These are phyloP conservation scores for Heliconius hortense DNA, from an alignment of 2,888 invertebrate genomes.

Conservation along the genomic window DNA sequence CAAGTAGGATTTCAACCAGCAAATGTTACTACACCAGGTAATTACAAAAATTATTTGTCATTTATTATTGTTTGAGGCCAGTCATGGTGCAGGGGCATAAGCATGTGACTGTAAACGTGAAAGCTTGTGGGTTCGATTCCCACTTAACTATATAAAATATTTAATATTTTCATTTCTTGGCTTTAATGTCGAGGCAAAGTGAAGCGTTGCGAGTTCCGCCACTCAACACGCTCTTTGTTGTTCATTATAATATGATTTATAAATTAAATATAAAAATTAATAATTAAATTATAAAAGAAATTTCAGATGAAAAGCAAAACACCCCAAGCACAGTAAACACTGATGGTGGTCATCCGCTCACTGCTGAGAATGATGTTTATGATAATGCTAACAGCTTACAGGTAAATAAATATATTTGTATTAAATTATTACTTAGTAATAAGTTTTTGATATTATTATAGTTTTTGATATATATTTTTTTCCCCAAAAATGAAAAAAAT, in stretches of 20 bases:
- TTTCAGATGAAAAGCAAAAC: conserved; percentile 31
- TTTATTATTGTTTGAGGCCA: not conserved
- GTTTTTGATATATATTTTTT: too few relatives aligned
- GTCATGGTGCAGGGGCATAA: too few relatives aligned
- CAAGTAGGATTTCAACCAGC: conserved; percentile 50
- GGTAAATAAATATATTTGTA: conserved; percentile 56
- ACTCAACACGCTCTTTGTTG: not conserved
- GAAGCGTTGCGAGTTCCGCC: too few relatives aligned
- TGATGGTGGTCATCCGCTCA: conserved; percentile 86
- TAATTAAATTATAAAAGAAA: not conserved
- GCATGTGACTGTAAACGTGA: too few relatives aligned
- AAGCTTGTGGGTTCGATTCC: too few relatives aligned
- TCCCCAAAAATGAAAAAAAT: too few relatives aligned
- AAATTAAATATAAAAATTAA: not conserved
- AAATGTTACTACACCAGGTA: conserved; percentile 51
- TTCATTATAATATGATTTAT: not conserved
- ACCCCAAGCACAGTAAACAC: conserved; percentile 4
- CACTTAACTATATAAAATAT: too few relatives aligned
- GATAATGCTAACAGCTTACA: conserved; percentile 80
- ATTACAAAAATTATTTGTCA: not conserved
- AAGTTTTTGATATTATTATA: too few relatives aligned
- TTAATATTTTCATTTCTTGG: too few relatives aligned
- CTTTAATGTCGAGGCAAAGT: too few relatives aligned
- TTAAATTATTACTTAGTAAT: not conserved
- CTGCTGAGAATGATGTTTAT: conserved; percentile 83